These are phyloP conservation scores for Rhagologus leucostigma DNA, from an alignment of 2,113 vertebrate species.

Conservation along the genomic window DNA sequence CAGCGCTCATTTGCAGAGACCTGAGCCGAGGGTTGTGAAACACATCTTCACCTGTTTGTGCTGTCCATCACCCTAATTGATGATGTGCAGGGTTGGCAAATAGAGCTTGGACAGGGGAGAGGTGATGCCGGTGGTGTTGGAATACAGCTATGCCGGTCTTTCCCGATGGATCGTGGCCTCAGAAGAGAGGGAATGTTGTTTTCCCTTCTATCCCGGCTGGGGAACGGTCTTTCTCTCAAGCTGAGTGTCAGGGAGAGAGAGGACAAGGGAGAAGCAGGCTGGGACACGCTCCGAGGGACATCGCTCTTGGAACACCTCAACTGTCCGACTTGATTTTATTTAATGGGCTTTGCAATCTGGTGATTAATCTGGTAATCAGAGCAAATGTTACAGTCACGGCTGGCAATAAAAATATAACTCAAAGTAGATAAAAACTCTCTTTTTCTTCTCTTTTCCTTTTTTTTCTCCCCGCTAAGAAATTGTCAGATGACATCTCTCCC, in stretches of 20 bases:
- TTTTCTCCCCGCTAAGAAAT: background rate
- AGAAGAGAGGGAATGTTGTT: background rate
- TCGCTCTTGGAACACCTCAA: background rate
- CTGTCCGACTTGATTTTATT: constrained; percentile 31
- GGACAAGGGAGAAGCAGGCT: background rate
- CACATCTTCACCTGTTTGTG: background rate
- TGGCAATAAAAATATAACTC: constrained; percentile 41
- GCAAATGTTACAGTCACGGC: constrained; percentile 43
- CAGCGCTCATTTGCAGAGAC: constrained; percentile 38
- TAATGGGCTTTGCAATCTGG: constrained; percentile 21
- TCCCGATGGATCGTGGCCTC: background rate
- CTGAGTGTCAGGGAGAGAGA: background rate
- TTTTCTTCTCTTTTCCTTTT: background rate
- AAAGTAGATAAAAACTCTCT: constrained; percentile 28
- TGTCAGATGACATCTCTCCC: constrained; percentile 42
- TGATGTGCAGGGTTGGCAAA: background rate
- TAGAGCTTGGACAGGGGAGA: background rate
- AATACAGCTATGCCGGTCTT: background rate
- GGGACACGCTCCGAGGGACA: background rate
- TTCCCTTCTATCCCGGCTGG: background rate
- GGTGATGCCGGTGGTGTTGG: background rate
- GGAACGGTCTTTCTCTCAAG: background rate
- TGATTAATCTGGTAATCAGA: constrained; percentile 65
- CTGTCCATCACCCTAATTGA: constrained; percentile 2
- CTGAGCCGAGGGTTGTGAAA: constrained; percentile 2